phyloP scores from a whole-genome alignment of 2,797 vertebrate genomes.

The Liparis tanakae region DNA sequence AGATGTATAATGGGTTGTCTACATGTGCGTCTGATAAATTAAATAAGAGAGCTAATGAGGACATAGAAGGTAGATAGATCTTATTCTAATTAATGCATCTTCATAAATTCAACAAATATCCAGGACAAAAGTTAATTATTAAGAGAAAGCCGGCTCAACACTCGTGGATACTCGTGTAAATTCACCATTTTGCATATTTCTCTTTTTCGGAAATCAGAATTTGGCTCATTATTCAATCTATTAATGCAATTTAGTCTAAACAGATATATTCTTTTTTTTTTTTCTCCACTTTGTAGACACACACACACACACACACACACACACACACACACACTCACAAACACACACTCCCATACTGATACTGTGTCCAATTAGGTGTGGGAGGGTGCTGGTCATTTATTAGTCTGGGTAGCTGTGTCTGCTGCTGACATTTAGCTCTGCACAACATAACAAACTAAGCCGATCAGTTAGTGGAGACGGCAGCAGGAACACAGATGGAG shows the following conservation, averaged over 20 bases:
- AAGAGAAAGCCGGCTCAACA: not conserved
- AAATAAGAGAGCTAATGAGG: conserved; percentile 14
- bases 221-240: not conserved
- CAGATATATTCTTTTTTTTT: not conserved
- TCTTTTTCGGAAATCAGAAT: not conserved
- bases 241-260: not conserved
- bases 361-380: conserved; percentile 28
- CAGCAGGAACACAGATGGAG: conserved; percentile 27
- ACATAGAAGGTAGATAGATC: not conserved
- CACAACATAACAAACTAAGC: conserved; percentile 28
- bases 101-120: not conserved
- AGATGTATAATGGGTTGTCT: conserved; percentile 6
- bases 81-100: not conserved
- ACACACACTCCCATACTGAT: not conserved
- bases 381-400: conserved; percentile 37
- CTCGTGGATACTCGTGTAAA: too few relatives aligned
- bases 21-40: conserved; percentile 8
- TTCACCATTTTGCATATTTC: not conserved
- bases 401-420: conserved; percentile 35
- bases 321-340: not conserved
- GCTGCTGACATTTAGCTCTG: conserved; percentile 56
- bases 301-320: not conserved
- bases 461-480: conserved; percentile 36
- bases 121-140: not conserved
- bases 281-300: not conserved